Evolutionary conservation across 2,888 invertebrate species (phyloP), one percentile per base, ranked within the genome.

Genomic region (Phyto melanocephala): DNA sequence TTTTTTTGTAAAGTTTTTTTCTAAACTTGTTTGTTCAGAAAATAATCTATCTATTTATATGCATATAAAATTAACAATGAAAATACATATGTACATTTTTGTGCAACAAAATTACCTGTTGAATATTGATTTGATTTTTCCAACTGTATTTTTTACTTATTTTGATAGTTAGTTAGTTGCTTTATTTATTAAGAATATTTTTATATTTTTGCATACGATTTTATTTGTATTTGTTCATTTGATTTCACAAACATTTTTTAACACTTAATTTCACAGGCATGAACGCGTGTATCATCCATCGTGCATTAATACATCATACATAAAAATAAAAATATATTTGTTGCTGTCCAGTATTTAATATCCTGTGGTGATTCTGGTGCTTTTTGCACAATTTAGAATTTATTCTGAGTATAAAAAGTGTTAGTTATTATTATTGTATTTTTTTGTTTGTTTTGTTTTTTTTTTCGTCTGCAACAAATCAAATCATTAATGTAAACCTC

Each of bases 51-150:
- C n/a, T n/a, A n/a, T n/a, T n/a, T n/a, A n/a, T n/a, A n/a, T n/a
- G n/a, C n/a, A n/a, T 42, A n/a, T 17, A 33, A n/a, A 56, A 35
- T 35, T 10, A 1, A 6, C 35, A 35, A 40, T 10, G n/a, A 40
- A n/a, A 40, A 13, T 40, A 8, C 11, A 11, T 13, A 40, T 11
- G n/a, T 8, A 40, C 3, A 40, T n/a, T n/a, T n/a, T 8, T 11
- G 2, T 42, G 42, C 42, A 15, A 42, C 11, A 24, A 45, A 45
- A 56, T 75, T 75, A 65, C 75, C 65, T 74, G 56, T 65, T 75
- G 58, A 24, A 60, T 65, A 74, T 45, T 28, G 54, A 33, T 17
- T 52, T 52, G 24, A 72, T 37, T 63, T 72, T 35, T 20, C 8
- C 47, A 20, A 20, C 20, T 47, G 20, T 20, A 7, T 20, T 47